These are phyloP conservation scores for Chironomus tentans DNA, from an alignment of 2,888 invertebrate species.

Conservation along the genomic window DNA sequence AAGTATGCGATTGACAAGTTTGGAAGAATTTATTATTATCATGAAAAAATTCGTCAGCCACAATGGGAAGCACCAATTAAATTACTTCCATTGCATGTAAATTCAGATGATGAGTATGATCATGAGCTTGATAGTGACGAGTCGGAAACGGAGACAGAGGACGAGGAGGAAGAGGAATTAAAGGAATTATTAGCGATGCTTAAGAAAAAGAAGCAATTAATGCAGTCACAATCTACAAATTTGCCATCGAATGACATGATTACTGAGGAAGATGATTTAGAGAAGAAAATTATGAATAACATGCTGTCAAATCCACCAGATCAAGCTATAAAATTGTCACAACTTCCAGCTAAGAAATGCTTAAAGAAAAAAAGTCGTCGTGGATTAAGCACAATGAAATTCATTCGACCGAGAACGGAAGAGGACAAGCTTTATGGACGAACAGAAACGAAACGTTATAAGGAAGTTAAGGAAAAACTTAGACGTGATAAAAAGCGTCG, in stretches of 20 bases:
- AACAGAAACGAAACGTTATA: constrained; percentile 62
- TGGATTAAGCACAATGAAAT: not conserved
- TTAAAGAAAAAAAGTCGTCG: constrained; percentile 8
- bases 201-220: constrained; percentile 35
- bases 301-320: constrained; percentile 2
- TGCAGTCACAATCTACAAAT: not conserved
- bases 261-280: constrained; percentile 31
- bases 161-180: constrained; percentile 34
- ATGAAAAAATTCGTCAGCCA: constrained; percentile 63
- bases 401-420: constrained; percentile 63
- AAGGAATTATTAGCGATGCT: constrained; percentile 38
- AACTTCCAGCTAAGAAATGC: not conserved
- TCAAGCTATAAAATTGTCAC: constrained; percentile 11
- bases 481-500: constrained; percentile 43
- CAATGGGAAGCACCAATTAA: constrained; percentile 66
- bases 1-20: constrained; percentile 70
- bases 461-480: constrained; percentile 69
- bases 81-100: constrained; percentile 39
- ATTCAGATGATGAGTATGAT: constrained; percentile 44
- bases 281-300: constrained; percentile 19
- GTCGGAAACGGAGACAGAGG: constrained; percentile 18
- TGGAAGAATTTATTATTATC: constrained; percentile 87
- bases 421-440: constrained; percentile 63
- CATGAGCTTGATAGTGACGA: not conserved
- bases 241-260: constrained; percentile 32